phyloP scores from a whole-genome alignment of 1,140 invertebrate genomes.

The Tyrophagus putrescentiae region DNA sequence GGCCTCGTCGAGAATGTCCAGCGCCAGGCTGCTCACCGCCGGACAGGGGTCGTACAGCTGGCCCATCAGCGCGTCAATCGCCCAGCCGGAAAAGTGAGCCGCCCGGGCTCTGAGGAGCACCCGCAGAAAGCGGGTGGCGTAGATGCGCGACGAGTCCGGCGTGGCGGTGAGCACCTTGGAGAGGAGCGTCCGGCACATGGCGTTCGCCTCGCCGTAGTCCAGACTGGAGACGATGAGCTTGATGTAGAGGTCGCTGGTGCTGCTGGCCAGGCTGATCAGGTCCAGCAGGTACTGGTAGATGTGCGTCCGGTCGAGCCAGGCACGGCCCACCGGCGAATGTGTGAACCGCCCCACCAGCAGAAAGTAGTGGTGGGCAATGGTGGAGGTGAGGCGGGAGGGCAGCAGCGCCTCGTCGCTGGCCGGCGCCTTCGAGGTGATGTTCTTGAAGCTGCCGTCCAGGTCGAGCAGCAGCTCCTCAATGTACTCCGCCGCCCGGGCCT shows the following conservation, averaged over 20 bases:
- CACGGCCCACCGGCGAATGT: slow-evolving; percentile 51
- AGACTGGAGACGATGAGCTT: slow-evolving; percentile 77
- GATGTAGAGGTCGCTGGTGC: slow-evolving; percentile 75
- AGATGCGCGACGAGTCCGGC: slow-evolving; percentile 56
- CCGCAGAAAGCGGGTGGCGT: slow-evolving; percentile 74
- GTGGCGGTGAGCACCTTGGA: slow-evolving; percentile 36
- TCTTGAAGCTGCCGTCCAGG: slow-evolving; percentile 52
- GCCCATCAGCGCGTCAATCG: slow-evolving; percentile 58
- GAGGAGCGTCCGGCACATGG: slow-evolving; percentile 44
- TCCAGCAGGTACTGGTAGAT: slow-evolving; percentile 50
- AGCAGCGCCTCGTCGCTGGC: slow-evolving; percentile 75
- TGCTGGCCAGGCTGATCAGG: slow-evolving; percentile 39
- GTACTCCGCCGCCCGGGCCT: slow-evolving; percentile 40
- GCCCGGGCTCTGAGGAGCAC: slow-evolving; percentile 59
- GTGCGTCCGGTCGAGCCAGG: slow-evolving; percentile 52
- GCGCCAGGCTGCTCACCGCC: slow-evolving; percentile 54
- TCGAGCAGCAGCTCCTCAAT: slow-evolving; percentile 64
- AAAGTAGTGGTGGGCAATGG: slow-evolving; percentile 83
- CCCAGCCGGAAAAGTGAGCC: slow-evolving; percentile 46
- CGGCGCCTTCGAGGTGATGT: slow-evolving; percentile 51
- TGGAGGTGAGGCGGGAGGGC: slow-evolving; percentile 66
- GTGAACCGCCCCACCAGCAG: slow-evolving; percentile 74
- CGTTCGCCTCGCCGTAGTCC: slow-evolving; percentile 53
- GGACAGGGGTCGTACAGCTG: slow-evolving; percentile 60
- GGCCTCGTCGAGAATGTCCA: slow-evolving; percentile 75